Conservation (phyloP, 1,140 invertebrate genomes). For the Orchesella cincta region DNA sequence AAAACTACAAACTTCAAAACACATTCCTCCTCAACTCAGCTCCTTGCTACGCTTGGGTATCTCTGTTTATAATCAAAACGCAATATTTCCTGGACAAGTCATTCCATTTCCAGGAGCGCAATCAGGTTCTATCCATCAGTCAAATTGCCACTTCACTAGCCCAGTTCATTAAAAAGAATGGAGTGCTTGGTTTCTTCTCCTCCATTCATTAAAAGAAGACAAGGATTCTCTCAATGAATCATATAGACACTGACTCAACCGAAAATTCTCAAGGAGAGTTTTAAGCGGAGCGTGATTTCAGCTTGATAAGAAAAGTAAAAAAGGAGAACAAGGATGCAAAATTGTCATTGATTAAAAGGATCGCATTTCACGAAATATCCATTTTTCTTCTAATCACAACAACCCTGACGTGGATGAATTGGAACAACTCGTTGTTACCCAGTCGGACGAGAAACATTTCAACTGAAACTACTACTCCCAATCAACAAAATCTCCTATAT, state of each 20-base stretch:
- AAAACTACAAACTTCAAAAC: too few species aligned
- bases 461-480: too few species aligned
- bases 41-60: conserved; percentile 18
- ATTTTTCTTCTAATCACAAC: conserved; percentile 24
- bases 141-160: conserved; percentile 19
- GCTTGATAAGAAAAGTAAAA: conserved; percentile 6
- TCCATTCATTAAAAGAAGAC: conserved; percentile 21
- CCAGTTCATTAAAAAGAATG: conserved; percentile 15
- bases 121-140: conserved; percentile 14
- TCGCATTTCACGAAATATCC: conserved; percentile 21
- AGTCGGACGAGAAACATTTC: too few species aligned
- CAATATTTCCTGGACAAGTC: conserved; percentile 20
- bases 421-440: too few species aligned
- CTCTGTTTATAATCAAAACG: conserved; percentile 32
- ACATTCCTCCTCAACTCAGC: too few species aligned
- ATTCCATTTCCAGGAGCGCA: conserved; percentile 2
- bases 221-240: conserved; percentile 23
- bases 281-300: neutral
- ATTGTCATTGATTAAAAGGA: conserved; percentile 28
- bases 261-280: conserved; percentile 1
- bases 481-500: too few species aligned
- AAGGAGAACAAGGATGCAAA: conserved; percentile 19
- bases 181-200: neutral
- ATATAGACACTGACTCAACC: neutral
- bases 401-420: neutral